Conservation (phyloP, 2,888 invertebrate genomes). For the Meteorus colon region DNA sequence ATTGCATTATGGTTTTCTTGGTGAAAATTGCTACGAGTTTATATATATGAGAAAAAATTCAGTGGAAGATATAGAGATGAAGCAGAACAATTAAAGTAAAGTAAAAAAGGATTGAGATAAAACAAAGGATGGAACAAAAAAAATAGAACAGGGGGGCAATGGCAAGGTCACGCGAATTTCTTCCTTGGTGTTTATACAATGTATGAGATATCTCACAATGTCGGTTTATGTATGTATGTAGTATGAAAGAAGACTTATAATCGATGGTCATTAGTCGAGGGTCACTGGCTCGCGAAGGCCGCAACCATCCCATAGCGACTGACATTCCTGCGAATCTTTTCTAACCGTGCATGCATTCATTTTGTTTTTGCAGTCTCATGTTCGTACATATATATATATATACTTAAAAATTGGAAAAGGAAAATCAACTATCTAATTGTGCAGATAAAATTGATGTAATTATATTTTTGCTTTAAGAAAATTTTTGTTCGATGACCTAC, state of each 20-base stretch:
- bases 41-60: background rate
- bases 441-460: too few relatives aligned
- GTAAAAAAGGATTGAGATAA: slow-evolving; percentile 12
- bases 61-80: too few relatives aligned
- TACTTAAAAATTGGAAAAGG: too few relatives aligned
- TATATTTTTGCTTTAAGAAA: too few relatives aligned
- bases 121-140: slow-evolving; percentile 9
- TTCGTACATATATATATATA: background rate
- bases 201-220: background rate
- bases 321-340: slow-evolving; percentile 5
- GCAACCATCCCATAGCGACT: slow-evolving; percentile 1
- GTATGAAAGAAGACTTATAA: slow-evolving; percentile 46
- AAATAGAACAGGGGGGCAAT: slow-evolving; percentile 15
- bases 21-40: background rate
- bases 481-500: too few relatives aligned
- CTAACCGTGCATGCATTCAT: background rate
- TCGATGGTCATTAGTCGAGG: slow-evolving; percentile 52
- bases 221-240: background rate
- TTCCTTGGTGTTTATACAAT: background rate
- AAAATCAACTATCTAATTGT: too few relatives aligned
- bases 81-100: slow-evolving; percentile 20
- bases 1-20: background rate
- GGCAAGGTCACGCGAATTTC: slow-evolving; percentile 7
- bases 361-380: background rate
- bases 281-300: slow-evolving; percentile 47